Percentiles rank a stretch among this genome's conserved stretches.
Evolutionary conservation across 2,888 invertebrate genomes (phyloP).

Genomic region (Atrina japonica): DNA sequence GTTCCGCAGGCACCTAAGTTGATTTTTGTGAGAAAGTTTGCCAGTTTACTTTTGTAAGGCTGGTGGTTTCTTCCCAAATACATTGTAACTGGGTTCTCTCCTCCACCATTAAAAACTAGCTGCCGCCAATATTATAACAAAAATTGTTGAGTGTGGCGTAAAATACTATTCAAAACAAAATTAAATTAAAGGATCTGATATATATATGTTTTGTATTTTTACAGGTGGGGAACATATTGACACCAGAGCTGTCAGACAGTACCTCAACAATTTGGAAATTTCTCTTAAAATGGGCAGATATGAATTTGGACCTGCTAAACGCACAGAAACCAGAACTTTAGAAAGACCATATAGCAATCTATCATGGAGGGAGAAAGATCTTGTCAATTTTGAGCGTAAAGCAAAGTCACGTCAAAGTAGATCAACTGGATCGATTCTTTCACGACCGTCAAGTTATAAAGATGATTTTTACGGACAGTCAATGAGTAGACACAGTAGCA

Average conservation of each 20-base stretch:
- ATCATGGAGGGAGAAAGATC: constrained; percentile 67
- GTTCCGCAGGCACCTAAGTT: too few species aligned
- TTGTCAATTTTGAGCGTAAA: constrained; percentile 55
- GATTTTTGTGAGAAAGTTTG: too few species aligned
- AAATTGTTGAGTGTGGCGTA: too few species aligned
- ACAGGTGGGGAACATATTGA: constrained; percentile 68
- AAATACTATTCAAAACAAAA: too few species aligned
- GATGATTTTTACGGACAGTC: constrained; percentile 39
- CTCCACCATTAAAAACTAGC: too few species aligned
- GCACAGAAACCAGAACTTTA: constrained; percentile 50
- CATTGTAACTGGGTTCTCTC: too few species aligned
- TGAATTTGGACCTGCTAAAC: constrained; percentile 57
- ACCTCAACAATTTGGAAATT: constrained; percentile 66
- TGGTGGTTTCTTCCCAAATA: too few species aligned
- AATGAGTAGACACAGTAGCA: constrained; percentile 43
- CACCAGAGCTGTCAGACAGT: constrained; percentile 61
- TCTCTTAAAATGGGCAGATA: constrained; percentile 63
- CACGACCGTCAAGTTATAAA: constrained; percentile 44
- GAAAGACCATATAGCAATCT: constrained; percentile 67
- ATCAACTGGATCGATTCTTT: constrained; percentile 45
- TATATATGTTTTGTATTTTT: constrained; percentile 34
- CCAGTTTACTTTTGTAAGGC: too few species aligned
- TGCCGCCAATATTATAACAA: too few species aligned
- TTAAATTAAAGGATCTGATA: too few species aligned
- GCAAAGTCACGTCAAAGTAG: constrained; percentile 46